Base-by-base conservation (phyloP, 2,888 invertebrate genomes). In the Nymphalis polychloros region DNA sequence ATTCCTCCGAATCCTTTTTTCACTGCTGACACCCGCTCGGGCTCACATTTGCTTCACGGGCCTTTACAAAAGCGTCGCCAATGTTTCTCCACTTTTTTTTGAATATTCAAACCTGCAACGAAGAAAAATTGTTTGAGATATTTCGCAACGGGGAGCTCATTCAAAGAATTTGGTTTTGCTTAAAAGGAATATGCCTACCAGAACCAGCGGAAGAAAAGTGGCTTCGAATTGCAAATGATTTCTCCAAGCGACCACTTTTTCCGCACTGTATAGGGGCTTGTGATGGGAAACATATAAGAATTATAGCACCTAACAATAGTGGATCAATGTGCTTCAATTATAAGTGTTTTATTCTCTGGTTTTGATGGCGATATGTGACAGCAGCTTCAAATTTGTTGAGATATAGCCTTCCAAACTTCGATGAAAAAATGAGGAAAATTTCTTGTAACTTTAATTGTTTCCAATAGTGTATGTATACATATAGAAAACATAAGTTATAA, bases 291-390 rank as follows among this genome's bases (percentile, higher is more conserved):
- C 76, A 76, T 55, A 75, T 77, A 48, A 49, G 75, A 65, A 27
- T 47, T 41, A 70, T 72, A 57, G 67, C 71, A 70, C 76, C 74
- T 69, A 64, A 68, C 49, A 68, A 75, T 62, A 76, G 72, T 73
- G 73, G 74, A 47, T 76, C 74, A 35, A 70, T 74, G 68, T 75
- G 65, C 57, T 76, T 72, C 46, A 75, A 77, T 72, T 76, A 76
- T 63, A 76, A 75, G 57, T 27, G 65, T 8, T 76, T 57, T 68
- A 59, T 55, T 72, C 72, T 60, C 19, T 75, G 48, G 71, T 76
- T 35, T 73, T 77, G 53, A 6, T 78, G n/a, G 76, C 74, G 41
- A 71, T 75, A 50, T 73, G 71, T 46, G 72, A 75, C 72, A 74
- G 72, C 57, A 74, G 59, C 46, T 72, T 59, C 60, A 68, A 68